Percentiles rank a stretch among this genome's conserved stretches.
Conservation (phyloP, 2,113 vertebrate genomes). For the Solea senegalensis region DNA sequence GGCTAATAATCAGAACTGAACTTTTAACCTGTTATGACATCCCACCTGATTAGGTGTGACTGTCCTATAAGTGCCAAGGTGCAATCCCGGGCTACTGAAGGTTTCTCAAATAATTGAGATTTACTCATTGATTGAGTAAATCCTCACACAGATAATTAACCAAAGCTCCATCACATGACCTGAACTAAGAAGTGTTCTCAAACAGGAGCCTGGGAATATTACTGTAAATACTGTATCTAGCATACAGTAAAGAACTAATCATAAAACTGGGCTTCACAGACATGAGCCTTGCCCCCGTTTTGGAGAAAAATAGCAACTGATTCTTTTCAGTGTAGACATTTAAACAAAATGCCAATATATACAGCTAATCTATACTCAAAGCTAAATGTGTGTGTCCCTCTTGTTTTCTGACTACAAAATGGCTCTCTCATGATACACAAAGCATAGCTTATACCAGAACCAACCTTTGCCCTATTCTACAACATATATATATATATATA, state of each 20-base stretch:
- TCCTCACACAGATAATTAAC: neutral
- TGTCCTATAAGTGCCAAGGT: neutral
- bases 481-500: no score
- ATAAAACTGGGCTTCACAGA: neutral
- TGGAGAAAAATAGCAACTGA: neutral
- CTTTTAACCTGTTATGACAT: slow-evolving; percentile 11
- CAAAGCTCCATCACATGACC: neutral
- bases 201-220: neutral
- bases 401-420: neutral
- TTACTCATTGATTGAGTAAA: neutral
- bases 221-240: neutral
- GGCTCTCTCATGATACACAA: neutral
- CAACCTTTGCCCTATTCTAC: neutral
- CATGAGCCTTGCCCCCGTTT: neutral
- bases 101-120: neutral
- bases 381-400: neutral
- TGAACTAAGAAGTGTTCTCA: neutral
- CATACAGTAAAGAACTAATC: neutral
- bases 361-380: neutral
- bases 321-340: neutral
- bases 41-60: neutral
- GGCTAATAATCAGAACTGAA: slow-evolving; percentile 9
- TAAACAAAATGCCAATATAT: neutral
- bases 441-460: neutral
- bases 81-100: neutral